Evolutionary conservation across 2,888 invertebrate genomes (phyloP), one percentile per base, ranked within the genome.

Genomic region (Dicyrtoma fusca): DNA sequence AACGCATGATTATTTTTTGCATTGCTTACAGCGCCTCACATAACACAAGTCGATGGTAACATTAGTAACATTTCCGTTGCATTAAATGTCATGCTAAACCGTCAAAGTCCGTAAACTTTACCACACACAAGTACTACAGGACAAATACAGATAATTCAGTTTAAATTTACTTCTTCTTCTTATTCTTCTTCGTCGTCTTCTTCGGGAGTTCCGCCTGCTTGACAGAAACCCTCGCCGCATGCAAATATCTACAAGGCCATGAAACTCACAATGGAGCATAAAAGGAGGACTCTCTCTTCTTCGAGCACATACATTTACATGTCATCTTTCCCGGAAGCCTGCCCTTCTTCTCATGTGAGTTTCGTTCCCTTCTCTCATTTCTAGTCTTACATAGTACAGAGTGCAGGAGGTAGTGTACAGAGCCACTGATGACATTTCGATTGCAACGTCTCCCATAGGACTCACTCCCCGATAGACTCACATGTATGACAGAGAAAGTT

Each of bases 11-110:
- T 64, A 64, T 64, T 1, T n/a, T 64, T 64, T 47, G 63, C 47
- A 47, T 19, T 14, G 47, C 49, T 49, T 17, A 3, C 49, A 49
- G 5, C 3, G 17, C 45, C 44, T 19, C 44, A 61, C n/a, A 26
- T 61, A 14, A 19, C 45, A 44, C 21, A 62, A 61, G 62, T 25
- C 45, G 45, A 51, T 17, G 21, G 51, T 25, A 21, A 51, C 49
- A 65, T 65, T 51, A 51, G 51, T 65, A 26, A 26, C 34, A 65
- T 65, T 65, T 65, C 65, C 65, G 51, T 65, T 62, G 62, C 62
- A 62, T 62, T 44, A 62, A 42, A 44, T 21, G 47, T 63, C 45
- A 47, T 19, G 63, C 25, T 26, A 14, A 5, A 57, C 57, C 25
- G 11, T 26, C 65, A 65, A 26, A 17, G 11, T 34, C 17, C 34